A percentile compares a stretch with the other conserved stretches of the same genome.
phyloP scores from a whole-genome alignment of 2,888 invertebrate genomes.

The Disparrhopalites patrizii region DNA sequence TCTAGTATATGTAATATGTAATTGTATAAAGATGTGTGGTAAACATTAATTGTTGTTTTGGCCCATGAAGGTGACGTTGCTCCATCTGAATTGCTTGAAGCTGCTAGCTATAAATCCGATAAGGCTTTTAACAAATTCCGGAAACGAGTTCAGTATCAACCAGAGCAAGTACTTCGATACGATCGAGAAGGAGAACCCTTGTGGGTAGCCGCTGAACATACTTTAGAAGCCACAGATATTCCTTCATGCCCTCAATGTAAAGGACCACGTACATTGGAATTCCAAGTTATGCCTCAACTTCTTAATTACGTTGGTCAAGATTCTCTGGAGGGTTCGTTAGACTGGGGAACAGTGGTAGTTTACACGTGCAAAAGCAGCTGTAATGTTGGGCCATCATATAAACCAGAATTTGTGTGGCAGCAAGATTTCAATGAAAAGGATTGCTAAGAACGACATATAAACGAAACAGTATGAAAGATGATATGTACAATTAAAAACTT shows the following conservation, averaged over 20 bases:
- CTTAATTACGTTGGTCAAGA: conserved; percentile 66
- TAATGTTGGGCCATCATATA: conserved; percentile 62
- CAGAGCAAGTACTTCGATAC: conserved; percentile 80
- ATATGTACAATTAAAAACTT: too few species aligned
- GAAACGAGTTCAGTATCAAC: conserved; percentile 63
- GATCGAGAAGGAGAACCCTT: conserved; percentile 72
- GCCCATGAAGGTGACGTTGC: conserved; percentile 54
- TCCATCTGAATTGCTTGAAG: conserved; percentile 67
- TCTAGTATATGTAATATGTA: background rate
- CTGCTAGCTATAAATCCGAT: conserved; percentile 65
- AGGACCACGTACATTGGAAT: conserved; percentile 77
- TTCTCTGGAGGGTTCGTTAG: conserved; percentile 61
- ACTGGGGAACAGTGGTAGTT: conserved; percentile 84
- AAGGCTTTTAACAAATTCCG: conserved; percentile 73
- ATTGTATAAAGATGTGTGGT: background rate
- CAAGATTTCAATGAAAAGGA: conserved; percentile 64
- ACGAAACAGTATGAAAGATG: background rate
- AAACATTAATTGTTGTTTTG: background rate
- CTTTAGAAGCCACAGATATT: conserved; percentile 56
- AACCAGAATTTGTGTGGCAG: conserved; percentile 73
- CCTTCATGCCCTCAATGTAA: conserved; percentile 74
- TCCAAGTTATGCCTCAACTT: conserved; percentile 81
- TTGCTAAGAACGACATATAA: background rate
- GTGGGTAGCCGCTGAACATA: conserved; percentile 68
- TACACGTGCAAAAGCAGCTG: conserved; percentile 85